Base-by-base conservation (phyloP, 2,888 invertebrate species). In the Cataglyphis livida region DNA sequence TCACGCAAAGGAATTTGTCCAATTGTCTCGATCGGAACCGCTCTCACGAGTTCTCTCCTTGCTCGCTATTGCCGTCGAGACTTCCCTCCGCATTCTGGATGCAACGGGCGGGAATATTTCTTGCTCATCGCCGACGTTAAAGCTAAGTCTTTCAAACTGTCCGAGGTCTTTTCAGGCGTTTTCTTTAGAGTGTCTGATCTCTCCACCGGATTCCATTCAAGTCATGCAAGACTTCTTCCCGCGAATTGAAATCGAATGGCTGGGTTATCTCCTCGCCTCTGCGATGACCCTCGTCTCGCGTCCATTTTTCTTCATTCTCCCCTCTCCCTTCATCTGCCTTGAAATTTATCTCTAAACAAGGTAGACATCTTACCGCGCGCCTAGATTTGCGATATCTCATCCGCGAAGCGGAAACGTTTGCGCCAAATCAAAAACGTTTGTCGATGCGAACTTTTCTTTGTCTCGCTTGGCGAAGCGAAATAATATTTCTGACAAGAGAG, bases 91-190 rank as follows among this genome's bases (percentile, higher is more conserved):
- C 74, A 74, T 71, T 75, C 62, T 64, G 51, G 81, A 84, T 76
- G 59, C 70, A 21, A 44, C 65, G 70, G 70, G 59, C 68, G 68
- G 54, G 79, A 85, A 85, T 76, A 79, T 74, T 85, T 84, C 79
- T 85, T 81, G 68, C 74, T 79, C 73, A 79, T 68, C 71, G 59
- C 54, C 73, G 25, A 84, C 79, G 73, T 84, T 84, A 83, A 85
- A 84, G 84, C 68, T 75, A 74, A 79, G 74, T 71, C 85, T 85
- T 78, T 79, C 73, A 81, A 83, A 44, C 62, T 54, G 66, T 62
- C 35, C 64, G 54, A 44, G 35, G 35, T 54, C 51, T 81, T 51
- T 41, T 83, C 81, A 65, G 71, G 41, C 68, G 51, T 81, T 79
- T 61, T 59, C 82, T 78, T 82, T 76, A 35, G 54, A 66, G 64